Conservation (phyloP, 1,140 invertebrate genomes). For the Zaprionus camerounensis region DNA sequence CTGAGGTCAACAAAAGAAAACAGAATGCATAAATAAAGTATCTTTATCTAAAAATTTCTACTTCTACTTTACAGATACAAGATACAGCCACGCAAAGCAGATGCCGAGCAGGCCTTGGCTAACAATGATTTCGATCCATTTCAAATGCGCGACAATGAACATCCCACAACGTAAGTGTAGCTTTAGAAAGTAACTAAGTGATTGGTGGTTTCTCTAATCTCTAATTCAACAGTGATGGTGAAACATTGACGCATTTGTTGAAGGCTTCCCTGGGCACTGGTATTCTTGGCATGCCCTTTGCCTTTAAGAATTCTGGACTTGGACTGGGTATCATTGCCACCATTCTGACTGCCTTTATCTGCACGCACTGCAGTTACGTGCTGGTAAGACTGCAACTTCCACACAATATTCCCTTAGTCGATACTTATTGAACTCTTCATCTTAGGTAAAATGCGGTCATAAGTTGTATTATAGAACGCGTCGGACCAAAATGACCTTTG, state of each 20-base stretch:
- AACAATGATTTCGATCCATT: slow-evolving; percentile 90
- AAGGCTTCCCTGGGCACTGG: slow-evolving; percentile 96
- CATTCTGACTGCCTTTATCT: slow-evolving; percentile 91
- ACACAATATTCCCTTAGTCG: background rate
- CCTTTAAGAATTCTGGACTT: slow-evolving; percentile 92
- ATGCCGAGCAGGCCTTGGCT: slow-evolving; percentile 85
- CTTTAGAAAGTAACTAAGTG: background rate
- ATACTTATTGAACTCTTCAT: background rate
- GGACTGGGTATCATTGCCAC: slow-evolving; percentile 91
- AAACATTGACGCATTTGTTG: slow-evolving; percentile 93
- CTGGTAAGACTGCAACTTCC: slow-evolving; percentile 87
- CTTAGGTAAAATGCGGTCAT: slow-evolving; percentile 92
- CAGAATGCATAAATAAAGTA: background rate
- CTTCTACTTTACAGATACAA: slow-evolving; percentile 86
- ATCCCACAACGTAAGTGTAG: slow-evolving; percentile 91
- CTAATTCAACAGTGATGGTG: slow-evolving; percentile 88
- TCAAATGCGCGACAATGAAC: slow-evolving; percentile 88
- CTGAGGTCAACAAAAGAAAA: slow-evolving; percentile 48
- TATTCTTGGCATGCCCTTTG: slow-evolving; percentile 95
- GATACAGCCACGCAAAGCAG: slow-evolving; percentile 85
- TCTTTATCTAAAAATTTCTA: background rate
- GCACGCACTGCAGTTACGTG: slow-evolving; percentile 94
- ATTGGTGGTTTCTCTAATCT: slow-evolving; percentile 10
- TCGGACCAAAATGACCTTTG: slow-evolving; percentile 90
- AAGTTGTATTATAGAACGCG: slow-evolving; percentile 89